Evolutionary conservation across 1,140 invertebrate species (phyloP).

Genomic region (Grapholita molesta): DNA sequence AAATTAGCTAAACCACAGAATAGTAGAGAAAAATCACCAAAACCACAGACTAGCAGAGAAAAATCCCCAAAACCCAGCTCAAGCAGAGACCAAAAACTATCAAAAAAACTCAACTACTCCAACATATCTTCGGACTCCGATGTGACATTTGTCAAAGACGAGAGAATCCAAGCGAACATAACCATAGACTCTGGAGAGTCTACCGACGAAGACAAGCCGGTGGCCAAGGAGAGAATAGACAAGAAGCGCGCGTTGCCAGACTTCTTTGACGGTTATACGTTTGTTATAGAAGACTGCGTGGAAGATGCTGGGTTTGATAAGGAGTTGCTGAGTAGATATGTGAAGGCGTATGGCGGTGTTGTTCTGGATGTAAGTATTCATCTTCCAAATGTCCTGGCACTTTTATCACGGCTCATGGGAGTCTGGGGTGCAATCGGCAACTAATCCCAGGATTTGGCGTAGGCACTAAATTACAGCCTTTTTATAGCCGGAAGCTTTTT

Average conservation of each 20-base stretch:
- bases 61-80: neutral
- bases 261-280: conserved; percentile 46
- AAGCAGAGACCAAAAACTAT: neutral
- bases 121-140: conserved; percentile 23
- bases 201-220: conserved; percentile 9
- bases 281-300: conserved; percentile 27
- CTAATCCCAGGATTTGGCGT: no score
- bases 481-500: no score
- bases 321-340: conserved; percentile 37
- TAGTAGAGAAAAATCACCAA: neutral
- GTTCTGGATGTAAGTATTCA: conserved; percentile 32
- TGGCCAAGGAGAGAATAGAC: neutral
- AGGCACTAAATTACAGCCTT: no score
- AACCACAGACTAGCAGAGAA: neutral
- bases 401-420: no score
- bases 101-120: neutral
- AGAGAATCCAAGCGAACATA: conserved; percentile 28
- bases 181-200: conserved; percentile 22
- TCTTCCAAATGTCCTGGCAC: no score
- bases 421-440: no score
- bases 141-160: conserved; percentile 39
- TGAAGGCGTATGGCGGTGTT: conserved; percentile 49
- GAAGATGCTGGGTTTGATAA: conserved; percentile 2
- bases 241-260: conserved; percentile 27
- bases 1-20: neutral